Evolutionary conservation across 2,888 invertebrate species (phyloP), one percentile per base, ranked within the genome.

Genomic region (Pegoplata infirma): DNA sequence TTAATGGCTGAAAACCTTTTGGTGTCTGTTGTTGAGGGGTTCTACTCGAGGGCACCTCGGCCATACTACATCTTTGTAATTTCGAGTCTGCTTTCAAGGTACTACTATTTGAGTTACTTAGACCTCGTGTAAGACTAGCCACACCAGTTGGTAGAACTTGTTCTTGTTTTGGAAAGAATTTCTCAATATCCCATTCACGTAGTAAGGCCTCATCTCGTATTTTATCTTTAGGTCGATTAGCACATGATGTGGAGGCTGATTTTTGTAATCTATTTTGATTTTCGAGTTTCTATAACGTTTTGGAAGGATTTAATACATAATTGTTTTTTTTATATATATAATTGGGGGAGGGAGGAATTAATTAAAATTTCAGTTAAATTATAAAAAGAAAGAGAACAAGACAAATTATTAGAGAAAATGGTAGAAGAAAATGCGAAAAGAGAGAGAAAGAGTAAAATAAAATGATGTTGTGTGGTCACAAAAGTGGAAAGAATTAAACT

Each of bases 161-260:
- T 25, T 69, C 82, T 53, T 83, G 82, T 61, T 84, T 82, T 12
- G 94, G 94, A 90, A 96, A 96, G 91, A 96, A 96, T 87, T 94
- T 93, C 82, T 95, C 94, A 90, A 96, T 94, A 90, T 96, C 94
- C 96, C 96, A 96, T 86, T 96, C 96, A 90, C 95, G 94, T 84
- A 96, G 91, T 81, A 96, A 91, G 80, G 94, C 94, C 88, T 95
- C 95, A 87, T 95, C 95, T 85, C 93, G 91, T 86, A 72, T 76
- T 63, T 79, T 82, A 59, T 80, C 81, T 76, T 76, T 80, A 44
- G 82, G 82, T 51, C 75, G 82, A 78, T 83, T 81, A 80, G 87
- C 88, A 80, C 88, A 87, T 46, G 88, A 86, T 17, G 86, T 86
- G 68, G 89, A 87, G 73, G 88, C 85, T 53, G 89, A 88, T 80